phyloP scores from a whole-genome alignment of 2,888 invertebrate species.

The Lepidonotus clava region DNA sequence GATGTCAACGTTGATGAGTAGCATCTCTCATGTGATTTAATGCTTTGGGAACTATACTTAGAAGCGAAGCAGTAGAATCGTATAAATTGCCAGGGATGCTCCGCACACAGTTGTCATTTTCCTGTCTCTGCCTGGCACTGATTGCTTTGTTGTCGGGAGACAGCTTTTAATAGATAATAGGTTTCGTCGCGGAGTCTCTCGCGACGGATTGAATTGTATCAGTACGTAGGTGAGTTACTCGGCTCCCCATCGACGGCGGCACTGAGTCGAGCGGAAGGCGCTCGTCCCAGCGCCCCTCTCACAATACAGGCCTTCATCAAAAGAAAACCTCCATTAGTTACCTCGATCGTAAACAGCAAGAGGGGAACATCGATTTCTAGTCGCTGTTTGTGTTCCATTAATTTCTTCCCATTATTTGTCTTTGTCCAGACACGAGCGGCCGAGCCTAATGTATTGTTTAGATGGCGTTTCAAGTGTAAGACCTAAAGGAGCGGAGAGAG shows the following conservation, averaged over 20 bases:
- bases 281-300: neutral
- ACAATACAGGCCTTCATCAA: slow-evolving; percentile 4
- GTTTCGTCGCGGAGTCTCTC: neutral
- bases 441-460: slow-evolving; percentile 20
- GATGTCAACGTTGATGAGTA: too few relatives aligned
- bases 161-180: slow-evolving; percentile 24
- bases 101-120: neutral
- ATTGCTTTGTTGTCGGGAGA: neutral
- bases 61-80: too few relatives aligned
- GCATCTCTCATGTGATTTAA: too few relatives aligned
- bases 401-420: slow-evolving; percentile 16
- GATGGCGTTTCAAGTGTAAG: slow-evolving; percentile 18
- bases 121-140: neutral
- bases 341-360: neutral
- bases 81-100: too few relatives aligned
- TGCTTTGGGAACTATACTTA: too few relatives aligned
- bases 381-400: slow-evolving; percentile 33
- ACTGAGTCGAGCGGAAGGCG: neutral
- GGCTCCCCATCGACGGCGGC: neutral
- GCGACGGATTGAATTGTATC: slow-evolving; percentile 6
- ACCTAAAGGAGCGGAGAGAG: neutral
- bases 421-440: neutral
- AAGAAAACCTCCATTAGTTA: slow-evolving; percentile 25
- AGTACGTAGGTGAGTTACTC: neutral
- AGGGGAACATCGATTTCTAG: slow-evolving; percentile 3